These are phyloP conservation scores for Dysmachus trigonus DNA, from an alignment of 2,888 invertebrate genomes.

Conservation along the genomic window DNA sequence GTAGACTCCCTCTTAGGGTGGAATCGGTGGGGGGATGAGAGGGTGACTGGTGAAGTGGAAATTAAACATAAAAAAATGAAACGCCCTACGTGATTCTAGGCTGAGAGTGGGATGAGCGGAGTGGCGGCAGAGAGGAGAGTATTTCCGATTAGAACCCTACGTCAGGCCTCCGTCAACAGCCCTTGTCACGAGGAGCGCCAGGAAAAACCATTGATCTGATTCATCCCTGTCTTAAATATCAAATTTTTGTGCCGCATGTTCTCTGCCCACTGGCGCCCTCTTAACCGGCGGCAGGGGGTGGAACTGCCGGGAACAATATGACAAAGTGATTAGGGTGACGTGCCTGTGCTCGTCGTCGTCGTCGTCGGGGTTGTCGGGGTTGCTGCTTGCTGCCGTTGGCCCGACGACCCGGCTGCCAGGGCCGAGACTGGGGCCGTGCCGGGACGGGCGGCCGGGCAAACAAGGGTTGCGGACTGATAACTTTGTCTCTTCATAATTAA, in stretches of 20 bases:
- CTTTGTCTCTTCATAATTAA: constrained; percentile 19
- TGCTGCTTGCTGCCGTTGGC: not conserved
- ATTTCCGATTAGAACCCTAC: not conserved
- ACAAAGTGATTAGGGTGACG: not conserved
- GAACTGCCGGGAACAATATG: not conserved
- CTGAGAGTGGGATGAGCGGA: not conserved
- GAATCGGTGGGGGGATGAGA: not conserved
- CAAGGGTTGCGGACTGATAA: constrained; percentile 2
- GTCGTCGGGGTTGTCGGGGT: too few species aligned
- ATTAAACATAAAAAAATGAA: not conserved
- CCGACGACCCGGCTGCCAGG: not conserved
- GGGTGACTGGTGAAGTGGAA: not conserved
- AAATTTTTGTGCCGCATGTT: not conserved
- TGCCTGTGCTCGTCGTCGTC: not conserved
- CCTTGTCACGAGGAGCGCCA: not conserved
- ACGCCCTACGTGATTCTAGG: not conserved
- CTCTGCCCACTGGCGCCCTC: not conserved
- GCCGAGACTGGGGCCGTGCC: not conserved
- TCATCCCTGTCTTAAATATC: not conserved
- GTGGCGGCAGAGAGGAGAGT: not conserved
- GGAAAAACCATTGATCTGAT: constrained; percentile 4
- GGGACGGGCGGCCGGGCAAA: not conserved
- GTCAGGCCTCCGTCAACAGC: not conserved
- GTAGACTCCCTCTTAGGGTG: not conserved
- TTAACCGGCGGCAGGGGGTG: not conserved